A percentile compares a stretch with the other conserved stretches of the same genome.
phyloP scores from a whole-genome alignment of 2,113 vertebrate genomes.

The Phrynosoma platyrhinos region DNA sequence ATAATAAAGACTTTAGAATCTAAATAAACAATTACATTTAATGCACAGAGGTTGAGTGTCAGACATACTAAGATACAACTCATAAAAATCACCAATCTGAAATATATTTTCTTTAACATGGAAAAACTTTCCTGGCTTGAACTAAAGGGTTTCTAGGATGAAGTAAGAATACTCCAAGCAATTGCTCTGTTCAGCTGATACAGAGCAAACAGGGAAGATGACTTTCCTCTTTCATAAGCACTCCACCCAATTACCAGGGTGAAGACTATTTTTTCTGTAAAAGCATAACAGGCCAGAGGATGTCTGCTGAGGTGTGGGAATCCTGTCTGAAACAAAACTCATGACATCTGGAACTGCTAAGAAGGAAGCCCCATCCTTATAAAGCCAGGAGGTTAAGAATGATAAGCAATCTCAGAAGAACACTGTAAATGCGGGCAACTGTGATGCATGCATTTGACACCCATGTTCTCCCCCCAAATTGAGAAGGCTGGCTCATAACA shows the following conservation, averaged over 20 bases:
- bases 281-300: background rate
- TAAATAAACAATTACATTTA: background rate
- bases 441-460: background rate
- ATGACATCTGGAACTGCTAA: background rate
- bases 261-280: background rate
- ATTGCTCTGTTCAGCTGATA: background rate
- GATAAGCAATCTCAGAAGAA: background rate
- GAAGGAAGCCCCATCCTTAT: constrained; percentile 25
- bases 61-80: background rate
- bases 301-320: constrained; percentile 18
- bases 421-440: background rate
- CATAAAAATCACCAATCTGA: background rate
- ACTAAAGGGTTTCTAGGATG: background rate
- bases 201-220: background rate
- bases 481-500: background rate
- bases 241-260: background rate
- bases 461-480: background rate
- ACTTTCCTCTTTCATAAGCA: background rate
- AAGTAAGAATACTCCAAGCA: background rate
- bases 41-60: background rate
- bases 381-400: background rate
- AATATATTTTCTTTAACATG: background rate
- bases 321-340: constrained; percentile 19
- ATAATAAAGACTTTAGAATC: background rate
- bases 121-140: rapidly evolving